Evolutionary conservation across 2,888 invertebrate genomes (phyloP), one percentile per base, ranked within the genome.

Genomic region (Machimus atricapillus): DNA sequence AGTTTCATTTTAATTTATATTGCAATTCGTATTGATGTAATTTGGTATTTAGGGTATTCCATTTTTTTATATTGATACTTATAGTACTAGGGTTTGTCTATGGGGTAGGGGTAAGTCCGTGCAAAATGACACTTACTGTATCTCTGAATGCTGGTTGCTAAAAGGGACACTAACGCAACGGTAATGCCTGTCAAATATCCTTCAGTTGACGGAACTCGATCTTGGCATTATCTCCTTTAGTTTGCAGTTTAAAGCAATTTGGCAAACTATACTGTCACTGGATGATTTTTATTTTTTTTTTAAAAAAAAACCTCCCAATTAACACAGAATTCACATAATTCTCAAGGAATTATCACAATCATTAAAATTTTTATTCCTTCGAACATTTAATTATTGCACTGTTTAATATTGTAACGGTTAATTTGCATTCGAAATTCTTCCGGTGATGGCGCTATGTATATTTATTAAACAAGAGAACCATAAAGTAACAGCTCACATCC

Each of bases 331-430:
- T 66, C 66, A 66, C 66, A 66, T 66, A 66, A 66, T 66, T 66
- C 66, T 66, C 66, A 27, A 23, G 66, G 66, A 66, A 12, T 66
- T 66, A 66, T 66, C 66, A 66, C 66, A 66, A 66, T 66, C 66
- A 66, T n/a, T 66, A 66, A 66, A 66, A 66, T 66, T 66, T 66
- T 66, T 27, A 66, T 66, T 66, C 66, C 66, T 66, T 66, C 66
- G 66, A 66, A 66, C 66, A 66, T 76, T 76, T 43, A 79, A 23
- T 83, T 74, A 85, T 85, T 85, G 66, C 85, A 85, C 85, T 85
- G 31, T 83, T 83, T 83, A 37, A 73, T 66, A 85, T 16, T 85
- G 74, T 85, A 74, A 85, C 74, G 74, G 85, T 43, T 74, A 85
- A 74, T 85, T 85, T 74, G 74, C 85, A 85, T 74, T 85, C 73